These are phyloP conservation scores for Antedon mediterranea DNA, from an alignment of 53 echinoderm and acorn worm species.

Conservation along the genomic window DNA sequence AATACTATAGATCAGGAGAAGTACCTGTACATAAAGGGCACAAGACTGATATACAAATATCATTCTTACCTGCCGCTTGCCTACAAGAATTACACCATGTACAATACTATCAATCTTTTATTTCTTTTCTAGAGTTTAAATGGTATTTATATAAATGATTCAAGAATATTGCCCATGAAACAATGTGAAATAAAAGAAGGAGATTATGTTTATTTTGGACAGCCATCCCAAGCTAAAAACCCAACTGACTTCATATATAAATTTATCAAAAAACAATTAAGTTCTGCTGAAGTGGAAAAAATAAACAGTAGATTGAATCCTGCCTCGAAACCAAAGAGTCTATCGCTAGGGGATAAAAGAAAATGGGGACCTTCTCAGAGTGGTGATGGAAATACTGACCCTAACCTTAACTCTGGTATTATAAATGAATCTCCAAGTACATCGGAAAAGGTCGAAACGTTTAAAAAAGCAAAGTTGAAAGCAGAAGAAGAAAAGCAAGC, in stretches of 20 bases:
- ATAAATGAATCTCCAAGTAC: slow-evolving; percentile 16
- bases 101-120: too few species aligned
- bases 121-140: background rate
- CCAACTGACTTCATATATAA: slow-evolving; percentile 1
- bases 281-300: slow-evolving; percentile 1
- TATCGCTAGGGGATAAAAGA: background rate
- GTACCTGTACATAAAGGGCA: too few species aligned
- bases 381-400: background rate
- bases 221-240: background rate
- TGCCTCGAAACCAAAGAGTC: background rate
- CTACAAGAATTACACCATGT: too few species aligned
- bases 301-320: slow-evolving; percentile 5
- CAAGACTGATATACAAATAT: too few species aligned
- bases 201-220: background rate
- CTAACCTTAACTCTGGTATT: slow-evolving; percentile 1
- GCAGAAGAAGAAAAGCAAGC: slow-evolving; percentile 19
- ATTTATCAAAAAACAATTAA: background rate
- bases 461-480: slow-evolving; percentile 23
- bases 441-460: slow-evolving; percentile 7
- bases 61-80: too few species aligned
- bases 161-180: background rate
- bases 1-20: too few species aligned
- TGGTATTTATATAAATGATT: background rate
- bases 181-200: background rate
- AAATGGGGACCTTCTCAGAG: background rate